phyloP scores from a whole-genome alignment of 1,140 invertebrate species.

The Drosophila murphyi region DNA sequence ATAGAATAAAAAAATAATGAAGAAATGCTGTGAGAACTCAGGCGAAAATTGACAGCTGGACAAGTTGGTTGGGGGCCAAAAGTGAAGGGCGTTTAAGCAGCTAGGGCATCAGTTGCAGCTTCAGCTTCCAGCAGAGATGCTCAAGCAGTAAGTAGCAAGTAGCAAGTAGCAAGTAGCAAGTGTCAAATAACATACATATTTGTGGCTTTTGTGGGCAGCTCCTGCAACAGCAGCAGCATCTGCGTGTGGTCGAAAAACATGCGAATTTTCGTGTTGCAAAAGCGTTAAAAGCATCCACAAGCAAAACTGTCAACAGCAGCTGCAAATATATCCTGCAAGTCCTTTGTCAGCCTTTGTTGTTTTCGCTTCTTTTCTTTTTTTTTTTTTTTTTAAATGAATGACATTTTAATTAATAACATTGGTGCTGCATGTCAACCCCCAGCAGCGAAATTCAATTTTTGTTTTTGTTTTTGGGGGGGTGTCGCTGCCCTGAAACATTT shows the following conservation, averaged over 20 bases:
- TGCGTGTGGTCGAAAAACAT: conserved; percentile 65
- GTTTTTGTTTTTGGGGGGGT: conserved; percentile 16
- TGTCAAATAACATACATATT: conserved; percentile 81
- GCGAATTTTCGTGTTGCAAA: conserved; percentile 30
- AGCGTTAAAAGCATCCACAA: conserved; percentile 32
- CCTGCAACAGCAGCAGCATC: conserved; percentile 36
- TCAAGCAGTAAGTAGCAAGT: conserved; percentile 1
- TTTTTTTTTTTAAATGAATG: conserved; percentile 62
- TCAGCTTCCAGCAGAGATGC: neutral
- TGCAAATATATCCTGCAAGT: conserved; percentile 47
- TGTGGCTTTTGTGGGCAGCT: conserved; percentile 72
- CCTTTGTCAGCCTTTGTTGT: conserved; percentile 55
- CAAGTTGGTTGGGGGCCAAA: conserved; percentile 23
- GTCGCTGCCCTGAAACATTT: conserved; percentile 66
- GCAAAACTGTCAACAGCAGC: conserved; percentile 72
- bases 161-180: conserved; percentile 57
- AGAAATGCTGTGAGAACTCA: conserved; percentile 42
- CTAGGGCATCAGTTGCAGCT: conserved; percentile 35
- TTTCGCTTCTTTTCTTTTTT: conserved; percentile 21
- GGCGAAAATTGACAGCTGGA: conserved; percentile 69
- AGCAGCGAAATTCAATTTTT: conserved; percentile 21
- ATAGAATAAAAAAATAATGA: conserved; percentile 3
- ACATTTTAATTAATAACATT: conserved; percentile 84
- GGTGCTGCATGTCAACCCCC: conserved; percentile 52
- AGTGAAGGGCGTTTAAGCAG: conserved; percentile 76